A percentile compares a stretch with the other conserved stretches of the same genome.
These are phyloP conservation scores for Azorinus chamasolen DNA, from an alignment of 2,888 invertebrate genomes.

Conservation along the genomic window DNA sequence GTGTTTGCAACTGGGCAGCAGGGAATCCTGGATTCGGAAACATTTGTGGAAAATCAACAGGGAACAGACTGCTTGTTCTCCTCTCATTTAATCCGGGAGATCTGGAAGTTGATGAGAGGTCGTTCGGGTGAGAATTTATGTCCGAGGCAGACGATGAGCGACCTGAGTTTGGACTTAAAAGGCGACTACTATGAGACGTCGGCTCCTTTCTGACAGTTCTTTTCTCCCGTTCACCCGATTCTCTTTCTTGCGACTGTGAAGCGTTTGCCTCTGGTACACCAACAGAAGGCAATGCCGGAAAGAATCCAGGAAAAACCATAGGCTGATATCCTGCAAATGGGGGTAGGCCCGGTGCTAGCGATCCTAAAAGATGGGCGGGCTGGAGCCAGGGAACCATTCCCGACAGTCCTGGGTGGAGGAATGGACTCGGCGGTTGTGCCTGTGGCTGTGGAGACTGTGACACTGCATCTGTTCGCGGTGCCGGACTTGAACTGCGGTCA, in stretches of 20 bases:
- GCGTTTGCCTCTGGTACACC: conserved; percentile 17
- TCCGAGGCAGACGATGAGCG: conserved; percentile 26
- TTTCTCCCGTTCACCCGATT: conserved; percentile 19
- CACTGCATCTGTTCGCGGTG: conserved; percentile 22
- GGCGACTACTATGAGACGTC: conserved; percentile 2
- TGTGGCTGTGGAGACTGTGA: conserved; percentile 24
- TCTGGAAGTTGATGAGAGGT: conserved; percentile 8
- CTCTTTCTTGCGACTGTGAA: conserved; percentile 20
- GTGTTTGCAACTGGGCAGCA: background rate
- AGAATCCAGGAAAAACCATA: conserved; percentile 56
- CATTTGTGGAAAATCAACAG: conserved; percentile 61
- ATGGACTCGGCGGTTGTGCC: conserved; percentile 31
- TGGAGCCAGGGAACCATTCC: conserved; percentile 63
- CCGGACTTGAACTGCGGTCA: conserved; percentile 31
- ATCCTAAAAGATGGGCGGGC: conserved; percentile 55
- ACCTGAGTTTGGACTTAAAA: conserved; percentile 44
- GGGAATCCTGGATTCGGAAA: conserved; percentile 27
- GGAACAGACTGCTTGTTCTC: conserved; percentile 59
- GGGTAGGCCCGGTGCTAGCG: conserved; percentile 43
- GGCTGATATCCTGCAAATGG: conserved; percentile 51
- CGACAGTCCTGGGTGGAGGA: conserved; percentile 55
- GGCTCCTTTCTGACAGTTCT: conserved; percentile 28
- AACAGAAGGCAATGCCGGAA: conserved; percentile 45
- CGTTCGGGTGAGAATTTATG: conserved; percentile 15
- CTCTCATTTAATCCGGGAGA: conserved; percentile 29